phyloP scores from a whole-genome alignment of 2,113 vertebrate species.

The Nansenia antarctica region DNA sequence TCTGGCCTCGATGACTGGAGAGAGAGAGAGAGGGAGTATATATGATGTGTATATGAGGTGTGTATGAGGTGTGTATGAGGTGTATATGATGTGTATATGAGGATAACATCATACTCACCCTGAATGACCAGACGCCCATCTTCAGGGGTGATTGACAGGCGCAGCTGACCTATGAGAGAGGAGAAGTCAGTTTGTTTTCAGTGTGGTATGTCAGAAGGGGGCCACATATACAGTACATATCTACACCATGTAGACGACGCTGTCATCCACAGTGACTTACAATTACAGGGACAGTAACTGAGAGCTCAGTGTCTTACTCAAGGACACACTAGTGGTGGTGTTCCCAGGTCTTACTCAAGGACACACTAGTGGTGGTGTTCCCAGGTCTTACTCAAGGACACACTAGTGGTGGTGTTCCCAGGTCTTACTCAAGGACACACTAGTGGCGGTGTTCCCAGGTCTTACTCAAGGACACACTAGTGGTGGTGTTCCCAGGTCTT shows the following conservation, averaged over 20 bases:
- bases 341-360: too few relatives aligned
- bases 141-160: conserved; percentile 40
- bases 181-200: too few relatives aligned
- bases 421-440: too few relatives aligned
- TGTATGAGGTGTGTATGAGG: not conserved
- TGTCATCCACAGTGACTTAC: not conserved
- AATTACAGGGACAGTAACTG: not conserved
- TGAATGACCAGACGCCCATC: conserved; percentile 34
- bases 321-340: not conserved
- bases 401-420: too few relatives aligned
- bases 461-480: too few relatives aligned
- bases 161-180: conserved; percentile 48
- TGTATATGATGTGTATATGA: not conserved
- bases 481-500: too few relatives aligned
- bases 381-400: too few relatives aligned
- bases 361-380: too few relatives aligned
- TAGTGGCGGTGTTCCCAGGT: too few relatives aligned
- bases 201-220: too few relatives aligned
- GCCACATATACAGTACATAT: not conserved
- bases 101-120: conserved; percentile 32
- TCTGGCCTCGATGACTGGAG: conserved; percentile 78
- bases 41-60: not conserved
- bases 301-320: not conserved
- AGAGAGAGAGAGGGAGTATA: not conserved
- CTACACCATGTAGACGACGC: not conserved